Conservation (phyloP, 2,888 invertebrate genomes). For the Allophyes oxyacanthae region DNA sequence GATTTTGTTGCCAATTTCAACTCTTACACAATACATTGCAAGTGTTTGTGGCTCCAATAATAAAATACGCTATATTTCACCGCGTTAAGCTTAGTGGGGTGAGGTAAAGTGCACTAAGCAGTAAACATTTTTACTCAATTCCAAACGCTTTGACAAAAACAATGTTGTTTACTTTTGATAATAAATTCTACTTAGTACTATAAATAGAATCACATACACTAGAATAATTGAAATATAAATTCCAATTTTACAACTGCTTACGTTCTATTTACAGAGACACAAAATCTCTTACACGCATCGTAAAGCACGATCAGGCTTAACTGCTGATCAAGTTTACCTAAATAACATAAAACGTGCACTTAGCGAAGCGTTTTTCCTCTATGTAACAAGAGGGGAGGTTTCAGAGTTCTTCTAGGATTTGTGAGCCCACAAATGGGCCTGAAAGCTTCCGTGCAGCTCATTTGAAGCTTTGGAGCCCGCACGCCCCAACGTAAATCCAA, state of each 20-base stretch:
- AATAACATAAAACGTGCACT: slow-evolving; percentile 48
- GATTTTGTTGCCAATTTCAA: slow-evolving; percentile 18
- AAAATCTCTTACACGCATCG: background rate
- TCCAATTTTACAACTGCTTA: background rate
- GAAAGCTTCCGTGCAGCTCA: slow-evolving; percentile 72
- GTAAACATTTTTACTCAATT: slow-evolving; percentile 40
- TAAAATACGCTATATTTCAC: slow-evolving; percentile 44
- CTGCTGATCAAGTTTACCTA: slow-evolving; percentile 21
- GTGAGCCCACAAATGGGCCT: slow-evolving; percentile 68
- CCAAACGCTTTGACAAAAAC: slow-evolving; percentile 16
- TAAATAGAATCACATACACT: too few relatives aligned
- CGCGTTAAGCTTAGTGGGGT: slow-evolving; percentile 16
- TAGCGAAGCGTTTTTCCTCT: slow-evolving; percentile 33
- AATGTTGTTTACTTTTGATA: too few relatives aligned
- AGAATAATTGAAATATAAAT: too few relatives aligned
- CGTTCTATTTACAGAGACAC: background rate
- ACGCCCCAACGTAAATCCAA: slow-evolving; percentile 48
- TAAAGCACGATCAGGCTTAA: background rate
- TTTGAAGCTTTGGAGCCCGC: slow-evolving; percentile 59
- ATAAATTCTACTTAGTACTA: too few relatives aligned
- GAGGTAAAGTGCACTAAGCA: slow-evolving; percentile 24
- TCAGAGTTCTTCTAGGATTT: slow-evolving; percentile 72
- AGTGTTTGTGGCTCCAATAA: slow-evolving; percentile 27
- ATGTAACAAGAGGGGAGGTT: slow-evolving; percentile 46
- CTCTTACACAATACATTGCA: slow-evolving; percentile 11